These are phyloP conservation scores for Doryteuthis pealeii DNA, from an alignment of 1,140 invertebrate genomes.

Conservation along the genomic window DNA sequence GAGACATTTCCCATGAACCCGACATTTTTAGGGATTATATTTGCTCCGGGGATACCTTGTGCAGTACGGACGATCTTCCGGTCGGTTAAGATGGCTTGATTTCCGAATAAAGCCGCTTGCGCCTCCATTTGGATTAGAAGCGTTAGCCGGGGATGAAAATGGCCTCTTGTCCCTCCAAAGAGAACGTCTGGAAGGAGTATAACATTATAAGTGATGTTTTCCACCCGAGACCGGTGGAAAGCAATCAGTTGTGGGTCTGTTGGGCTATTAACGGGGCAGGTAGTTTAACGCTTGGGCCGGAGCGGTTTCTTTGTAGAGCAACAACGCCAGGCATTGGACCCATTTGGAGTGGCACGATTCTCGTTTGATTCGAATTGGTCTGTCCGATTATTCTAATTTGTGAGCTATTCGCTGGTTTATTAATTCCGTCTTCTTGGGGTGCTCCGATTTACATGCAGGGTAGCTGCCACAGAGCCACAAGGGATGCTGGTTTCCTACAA, in stretches of 20 bases:
- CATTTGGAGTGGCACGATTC: constrained; percentile 29
- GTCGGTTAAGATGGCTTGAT: constrained; percentile 60
- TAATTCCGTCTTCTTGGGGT: constrained; percentile 39
- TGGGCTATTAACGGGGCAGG: constrained; percentile 30
- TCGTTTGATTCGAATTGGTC: constrained; percentile 23
- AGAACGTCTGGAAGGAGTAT: constrained; percentile 80
- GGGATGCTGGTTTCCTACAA: constrained; percentile 65
- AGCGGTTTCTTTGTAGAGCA: constrained; percentile 51
- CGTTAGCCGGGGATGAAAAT: constrained; percentile 74
- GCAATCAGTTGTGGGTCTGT: constrained; percentile 54
- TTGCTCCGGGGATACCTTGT: constrained; percentile 29
- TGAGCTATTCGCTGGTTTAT: constrained; percentile 24
- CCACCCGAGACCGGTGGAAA: constrained; percentile 59
- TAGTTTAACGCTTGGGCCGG: constrained; percentile 28
- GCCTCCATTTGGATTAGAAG: constrained; percentile 22
- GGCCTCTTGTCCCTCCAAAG: constrained; percentile 89
- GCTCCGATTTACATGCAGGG: constrained; percentile 73
- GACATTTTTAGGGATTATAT: constrained; percentile 32
- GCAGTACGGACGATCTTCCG: constrained; percentile 68
- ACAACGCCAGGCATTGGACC: constrained; percentile 38
- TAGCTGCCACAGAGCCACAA: constrained; percentile 73
- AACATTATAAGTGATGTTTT: constrained; percentile 66
- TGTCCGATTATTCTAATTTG: constrained; percentile 34
- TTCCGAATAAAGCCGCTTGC: constrained; percentile 58
- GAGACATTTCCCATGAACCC: constrained; percentile 37